Percentiles rank a stretch among this genome's conserved stretches.
Evolutionary conservation across 2,888 invertebrate genomes (phyloP).

Genomic region (Xylocampa areola): DNA sequence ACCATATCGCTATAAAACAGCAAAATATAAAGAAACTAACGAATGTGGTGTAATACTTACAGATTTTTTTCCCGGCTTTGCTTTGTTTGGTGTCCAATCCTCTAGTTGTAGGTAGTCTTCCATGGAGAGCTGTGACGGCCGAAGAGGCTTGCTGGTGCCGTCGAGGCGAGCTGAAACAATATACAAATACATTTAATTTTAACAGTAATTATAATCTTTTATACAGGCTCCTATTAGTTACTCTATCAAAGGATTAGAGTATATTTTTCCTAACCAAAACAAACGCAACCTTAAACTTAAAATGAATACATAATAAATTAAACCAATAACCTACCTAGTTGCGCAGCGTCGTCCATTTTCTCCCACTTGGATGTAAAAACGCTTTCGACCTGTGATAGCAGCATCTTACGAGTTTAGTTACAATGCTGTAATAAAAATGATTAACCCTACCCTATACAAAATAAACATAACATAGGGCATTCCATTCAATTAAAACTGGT

Average conservation of each 20-base stretch:
- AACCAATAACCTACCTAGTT: slow-evolving; percentile 93
- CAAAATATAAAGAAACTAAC: slow-evolving; percentile 14
- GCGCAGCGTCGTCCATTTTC: slow-evolving; percentile 94
- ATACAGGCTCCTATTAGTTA: slow-evolving; percentile 13
- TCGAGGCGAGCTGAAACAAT: slow-evolving; percentile 96
- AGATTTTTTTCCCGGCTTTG: slow-evolving; percentile 95
- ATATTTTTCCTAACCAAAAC: slow-evolving; percentile 11
- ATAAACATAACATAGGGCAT: slow-evolving; percentile 39
- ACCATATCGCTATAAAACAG: slow-evolving; percentile 54
- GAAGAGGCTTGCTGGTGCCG: slow-evolving; percentile 94
- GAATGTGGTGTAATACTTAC: slow-evolving; percentile 90
- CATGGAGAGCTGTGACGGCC: slow-evolving; percentile 93
- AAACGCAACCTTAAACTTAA: slow-evolving; percentile 45
- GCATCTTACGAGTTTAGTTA: slow-evolving; percentile 83
- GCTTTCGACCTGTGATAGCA: slow-evolving; percentile 86
- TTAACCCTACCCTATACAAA: slow-evolving; percentile 80
- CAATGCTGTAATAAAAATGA: slow-evolving; percentile 84
- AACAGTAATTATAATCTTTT: slow-evolving; percentile 3
- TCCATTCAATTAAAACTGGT: slow-evolving; percentile 37
- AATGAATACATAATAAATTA: slow-evolving; percentile 51
- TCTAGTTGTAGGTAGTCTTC: slow-evolving; percentile 97
- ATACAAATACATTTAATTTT: slow-evolving; percentile 58
- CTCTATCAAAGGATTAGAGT: slow-evolving; percentile 14
- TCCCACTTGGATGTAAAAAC: slow-evolving; percentile 94
- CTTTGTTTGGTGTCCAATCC: slow-evolving; percentile 92